Conservation (phyloP, 1,140 invertebrate species). For the Ridgeia piscesae region DNA sequence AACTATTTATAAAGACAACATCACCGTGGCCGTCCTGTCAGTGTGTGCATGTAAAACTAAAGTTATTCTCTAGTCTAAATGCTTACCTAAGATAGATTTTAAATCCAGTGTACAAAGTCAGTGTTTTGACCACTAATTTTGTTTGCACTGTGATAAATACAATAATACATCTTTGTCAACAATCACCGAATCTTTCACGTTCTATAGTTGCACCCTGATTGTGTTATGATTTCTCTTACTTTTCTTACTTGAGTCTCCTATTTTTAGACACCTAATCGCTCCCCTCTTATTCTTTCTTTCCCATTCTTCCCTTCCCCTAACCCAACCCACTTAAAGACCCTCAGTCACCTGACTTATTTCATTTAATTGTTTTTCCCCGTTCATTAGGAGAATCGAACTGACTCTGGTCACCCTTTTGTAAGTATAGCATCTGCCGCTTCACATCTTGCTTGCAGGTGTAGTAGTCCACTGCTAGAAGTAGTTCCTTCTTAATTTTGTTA, state of each 20-base stretch:
- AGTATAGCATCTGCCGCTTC: not conserved
- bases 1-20: too few relatives aligned
- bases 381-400: constrained; percentile 14
- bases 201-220: not conserved
- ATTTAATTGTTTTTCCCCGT: not conserved
- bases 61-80: not conserved
- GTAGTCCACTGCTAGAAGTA: not conserved
- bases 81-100: not conserved
- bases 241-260: not conserved
- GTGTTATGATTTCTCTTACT: not conserved
- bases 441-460: not conserved
- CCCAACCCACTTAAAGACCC: not conserved
- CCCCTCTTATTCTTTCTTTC: not conserved
- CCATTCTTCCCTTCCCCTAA: not conserved
- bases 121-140: not conserved
- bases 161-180: not conserved
- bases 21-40: too few relatives aligned
- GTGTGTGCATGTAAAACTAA: too few relatives aligned
- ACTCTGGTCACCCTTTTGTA: constrained; percentile 17
- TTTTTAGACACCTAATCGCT: not conserved
- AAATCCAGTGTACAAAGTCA: not conserved
- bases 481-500: not conserved
- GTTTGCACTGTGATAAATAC: not conserved
- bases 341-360: constrained; percentile 2
- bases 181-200: not conserved